Evolutionary conservation across 2,888 invertebrate species (phyloP), one percentile per base, ranked within the genome.

Genomic region (Agrotis ipsilon): DNA sequence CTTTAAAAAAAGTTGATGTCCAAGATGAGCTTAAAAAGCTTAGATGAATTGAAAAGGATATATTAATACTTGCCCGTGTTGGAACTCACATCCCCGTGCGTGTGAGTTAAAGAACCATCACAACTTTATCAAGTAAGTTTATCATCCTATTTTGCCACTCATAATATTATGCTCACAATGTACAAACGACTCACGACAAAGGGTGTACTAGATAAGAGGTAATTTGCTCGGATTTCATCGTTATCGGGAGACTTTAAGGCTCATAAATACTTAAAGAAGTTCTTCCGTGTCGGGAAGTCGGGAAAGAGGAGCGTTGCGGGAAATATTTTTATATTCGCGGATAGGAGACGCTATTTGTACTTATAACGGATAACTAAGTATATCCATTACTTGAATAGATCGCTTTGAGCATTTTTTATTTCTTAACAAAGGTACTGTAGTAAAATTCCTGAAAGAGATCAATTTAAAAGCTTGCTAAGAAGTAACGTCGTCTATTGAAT

Each of bases 211-310:
- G 88, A 87, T 88, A 90, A 89, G 85, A 82, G 85, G 80, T 84
- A 86, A 87, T 89, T 87, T 87, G 80, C 85, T 83, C 83, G 87
- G 87, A 89, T 89, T 89, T 86, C 86, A 88, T 80, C 77, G 77
- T 78, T 75, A 80, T 80, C 89, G 88, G 87, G 87, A 84, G 84
- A 89, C 87, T 92, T 90, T 90, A 90, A 91, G 89, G 87, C 86
- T 88, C 90, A 91, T 91, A 92, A 92, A 93, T 90, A 92, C 89
- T 90, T 90, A 86, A 89, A 88, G 87, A 90, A 90, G 84, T 88
- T 89, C 84, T 88, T 84, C 85, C 83, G 80, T 68, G 75, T 62
- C 52, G 51, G 39, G 32, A 16, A 51, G 54, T 62, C 52, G 51
- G 39, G 32, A 16, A 51, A 49, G 27, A 55, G 14, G 24, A 59